A percentile compares a stretch with the other conserved stretches of the same genome.
Evolutionary conservation across 2,888 invertebrate genomes (phyloP).

Genomic region (Philopedon plagiatum): DNA sequence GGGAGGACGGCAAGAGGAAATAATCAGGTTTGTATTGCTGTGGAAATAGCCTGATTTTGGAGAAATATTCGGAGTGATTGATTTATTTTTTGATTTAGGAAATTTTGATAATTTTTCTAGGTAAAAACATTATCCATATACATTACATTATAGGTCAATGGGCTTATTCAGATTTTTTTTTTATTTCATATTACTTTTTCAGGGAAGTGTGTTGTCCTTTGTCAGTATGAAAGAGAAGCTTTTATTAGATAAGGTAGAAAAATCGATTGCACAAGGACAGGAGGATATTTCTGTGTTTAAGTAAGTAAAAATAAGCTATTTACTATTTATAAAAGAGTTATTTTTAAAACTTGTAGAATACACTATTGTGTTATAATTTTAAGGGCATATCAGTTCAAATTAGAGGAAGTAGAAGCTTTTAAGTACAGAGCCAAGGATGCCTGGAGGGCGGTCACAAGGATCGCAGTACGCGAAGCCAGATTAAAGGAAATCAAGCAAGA

Average conservation of each 20-base stretch:
- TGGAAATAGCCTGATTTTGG: too few species aligned
- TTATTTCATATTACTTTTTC: constrained; percentile 54
- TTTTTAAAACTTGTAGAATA: too few species aligned
- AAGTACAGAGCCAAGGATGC: constrained; percentile 95
- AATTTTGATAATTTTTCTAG: too few species aligned
- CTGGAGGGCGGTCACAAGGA: constrained; percentile 93
- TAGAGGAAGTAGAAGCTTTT: constrained; percentile 97
- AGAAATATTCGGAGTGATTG: too few species aligned
- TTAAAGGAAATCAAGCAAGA: constrained; percentile 96
- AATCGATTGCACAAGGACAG: constrained; percentile 78
- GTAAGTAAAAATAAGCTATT: constrained; percentile 69
- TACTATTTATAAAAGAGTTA: too few species aligned
- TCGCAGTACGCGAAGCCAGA: constrained; percentile 94
- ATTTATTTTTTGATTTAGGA: too few species aligned
- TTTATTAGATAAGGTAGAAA: constrained; percentile 82
- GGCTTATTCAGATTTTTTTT: too few species aligned
- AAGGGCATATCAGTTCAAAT: constrained; percentile 92
- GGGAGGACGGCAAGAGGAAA: constrained; percentile 90
- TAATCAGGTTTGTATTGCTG: constrained; percentile 76
- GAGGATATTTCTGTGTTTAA: constrained; percentile 76
- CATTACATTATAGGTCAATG: too few species aligned
- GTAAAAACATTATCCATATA: too few species aligned
- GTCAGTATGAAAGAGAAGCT: constrained; percentile 85
- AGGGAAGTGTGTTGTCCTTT: constrained; percentile 91
- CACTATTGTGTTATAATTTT: constrained; percentile 53